Conservation (phyloP, 2,113 vertebrate species). For the Motacilla tschutschensis region DNA sequence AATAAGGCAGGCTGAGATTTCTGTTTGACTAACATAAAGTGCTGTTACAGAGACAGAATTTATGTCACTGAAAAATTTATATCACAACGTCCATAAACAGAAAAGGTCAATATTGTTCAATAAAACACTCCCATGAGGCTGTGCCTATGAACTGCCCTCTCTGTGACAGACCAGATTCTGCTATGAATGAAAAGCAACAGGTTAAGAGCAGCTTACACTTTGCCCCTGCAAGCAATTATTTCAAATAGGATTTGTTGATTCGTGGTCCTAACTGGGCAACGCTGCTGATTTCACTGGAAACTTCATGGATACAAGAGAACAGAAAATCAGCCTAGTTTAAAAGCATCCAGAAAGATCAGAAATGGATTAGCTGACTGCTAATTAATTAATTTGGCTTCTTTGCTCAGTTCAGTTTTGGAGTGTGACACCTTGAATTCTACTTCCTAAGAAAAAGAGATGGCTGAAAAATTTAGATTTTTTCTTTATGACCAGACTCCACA, state of each 20-base stretch:
- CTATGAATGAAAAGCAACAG: neutral
- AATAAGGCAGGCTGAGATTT: neutral
- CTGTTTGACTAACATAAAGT: neutral
- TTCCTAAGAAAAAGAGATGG: neutral
- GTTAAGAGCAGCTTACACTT: neutral
- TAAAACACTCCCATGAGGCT: neutral
- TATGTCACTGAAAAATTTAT: neutral
- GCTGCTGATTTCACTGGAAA: neutral
- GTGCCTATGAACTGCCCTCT: neutral
- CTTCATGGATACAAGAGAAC: neutral
- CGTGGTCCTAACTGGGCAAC: accelerated
- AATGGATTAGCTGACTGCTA: neutral
- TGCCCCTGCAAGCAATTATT: neutral
- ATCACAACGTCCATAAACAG: neutral
- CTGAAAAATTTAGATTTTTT: neutral
- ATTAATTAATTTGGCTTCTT: neutral
- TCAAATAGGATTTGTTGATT: neutral
- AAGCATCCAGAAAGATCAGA: neutral
- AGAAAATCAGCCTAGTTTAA: neutral
- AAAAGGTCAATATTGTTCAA: neutral
- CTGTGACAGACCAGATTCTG: neutral
- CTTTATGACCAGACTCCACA: neutral
- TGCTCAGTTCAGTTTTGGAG: neutral
- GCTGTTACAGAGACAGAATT: neutral
- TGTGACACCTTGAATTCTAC: neutral